Evolutionary conservation across 2,888 invertebrate species (phyloP).

Genomic region (Lathronympha strigana): DNA sequence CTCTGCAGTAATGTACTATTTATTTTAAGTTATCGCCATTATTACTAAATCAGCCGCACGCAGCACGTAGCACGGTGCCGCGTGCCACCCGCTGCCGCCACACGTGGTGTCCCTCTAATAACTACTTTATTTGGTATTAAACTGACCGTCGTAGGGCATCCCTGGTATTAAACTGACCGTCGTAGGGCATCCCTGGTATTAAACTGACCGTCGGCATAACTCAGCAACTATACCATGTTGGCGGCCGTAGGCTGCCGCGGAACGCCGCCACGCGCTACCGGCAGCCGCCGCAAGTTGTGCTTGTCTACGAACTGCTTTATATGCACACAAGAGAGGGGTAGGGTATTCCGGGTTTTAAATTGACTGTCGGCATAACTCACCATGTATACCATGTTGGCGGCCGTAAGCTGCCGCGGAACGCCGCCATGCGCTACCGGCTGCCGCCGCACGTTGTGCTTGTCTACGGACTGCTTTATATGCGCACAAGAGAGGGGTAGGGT

Average conservation of each 20-base stretch:
- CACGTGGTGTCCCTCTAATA: too few species aligned
- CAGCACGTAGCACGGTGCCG: too few species aligned
- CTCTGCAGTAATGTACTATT: too few species aligned
- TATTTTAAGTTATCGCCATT: too few species aligned
- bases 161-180: too few species aligned
- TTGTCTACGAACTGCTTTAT: constrained; percentile 51
- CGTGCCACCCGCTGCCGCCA: too few species aligned
- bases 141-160: too few species aligned
- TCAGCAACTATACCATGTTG: constrained; percentile 51
- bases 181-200: too few species aligned
- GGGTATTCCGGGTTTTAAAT: too few species aligned
- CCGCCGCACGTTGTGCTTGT: constrained; percentile 51
- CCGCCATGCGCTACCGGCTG: constrained; percentile 47
- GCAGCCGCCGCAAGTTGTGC: constrained; percentile 48
- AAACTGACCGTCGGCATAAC: not conserved
- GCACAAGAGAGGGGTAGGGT: constrained; percentile 49
- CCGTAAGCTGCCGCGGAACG: constrained; percentile 48
- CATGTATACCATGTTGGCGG: constrained; percentile 50
- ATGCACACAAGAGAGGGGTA: constrained; percentile 49
- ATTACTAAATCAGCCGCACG: too few species aligned
- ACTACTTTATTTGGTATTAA: too few species aligned
- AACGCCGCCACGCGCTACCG: constrained; percentile 47
- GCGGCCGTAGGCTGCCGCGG: constrained; percentile 49
- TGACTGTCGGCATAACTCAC: constrained; percentile 36
- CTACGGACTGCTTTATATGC: constrained; percentile 50